Conservation (phyloP, 2,888 invertebrate genomes). For the Empis stercorea region DNA sequence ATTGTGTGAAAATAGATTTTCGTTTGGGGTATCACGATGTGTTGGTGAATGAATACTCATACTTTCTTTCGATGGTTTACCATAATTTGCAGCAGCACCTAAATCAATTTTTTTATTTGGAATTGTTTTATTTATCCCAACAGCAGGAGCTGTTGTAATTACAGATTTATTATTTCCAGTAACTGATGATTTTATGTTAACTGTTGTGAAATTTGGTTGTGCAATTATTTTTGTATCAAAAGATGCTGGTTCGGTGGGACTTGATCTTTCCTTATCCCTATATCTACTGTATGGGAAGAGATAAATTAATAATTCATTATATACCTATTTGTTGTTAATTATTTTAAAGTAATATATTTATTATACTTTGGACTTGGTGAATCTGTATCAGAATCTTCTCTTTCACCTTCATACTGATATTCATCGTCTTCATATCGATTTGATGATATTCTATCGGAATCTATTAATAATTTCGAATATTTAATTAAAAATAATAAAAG, state of each 20-base stretch:
- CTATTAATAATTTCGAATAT: conserved; percentile 16
- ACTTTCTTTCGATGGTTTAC: conserved; percentile 34
- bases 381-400: conserved; percentile 56
- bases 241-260: conserved; percentile 28
- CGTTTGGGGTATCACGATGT: conserved; percentile 33
- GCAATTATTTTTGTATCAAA: conserved; percentile 14
- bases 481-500: background rate
- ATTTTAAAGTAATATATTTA: background rate
- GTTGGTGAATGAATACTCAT: conserved; percentile 36
- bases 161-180: conserved; percentile 7
- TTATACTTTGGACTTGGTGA: conserved; percentile 37
- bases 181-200: background rate
- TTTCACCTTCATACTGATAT: conserved; percentile 47
- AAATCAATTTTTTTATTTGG: conserved; percentile 45
- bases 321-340: background rate
- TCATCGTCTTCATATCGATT: conserved; percentile 41
- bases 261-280: conserved; percentile 34
- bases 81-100: conserved; percentile 57
- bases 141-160: conserved; percentile 39
- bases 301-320: background rate
- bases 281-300: conserved; percentile 29
- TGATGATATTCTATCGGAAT: conserved; percentile 26
- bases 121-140: conserved; percentile 20
- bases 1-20: conserved; percentile 24
- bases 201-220: background rate